Conservation (phyloP, 2,888 invertebrate species). For the Opisthograptis luteolata region DNA sequence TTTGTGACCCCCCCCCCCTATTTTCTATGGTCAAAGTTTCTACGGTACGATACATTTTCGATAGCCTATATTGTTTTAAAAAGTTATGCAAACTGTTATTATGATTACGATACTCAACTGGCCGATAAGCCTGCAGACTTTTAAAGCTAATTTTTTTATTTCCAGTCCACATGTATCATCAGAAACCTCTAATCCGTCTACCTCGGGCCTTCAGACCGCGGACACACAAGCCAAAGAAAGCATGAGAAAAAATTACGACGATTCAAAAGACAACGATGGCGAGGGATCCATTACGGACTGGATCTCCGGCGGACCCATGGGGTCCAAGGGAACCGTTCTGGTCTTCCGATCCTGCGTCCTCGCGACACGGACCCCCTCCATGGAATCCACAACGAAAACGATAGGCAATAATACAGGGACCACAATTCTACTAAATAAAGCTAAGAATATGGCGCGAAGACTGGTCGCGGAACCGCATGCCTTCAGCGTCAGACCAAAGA, state of each 20-base stretch:
- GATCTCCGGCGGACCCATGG: conserved; percentile 85
- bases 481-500: conserved; percentile 70
- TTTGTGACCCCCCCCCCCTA: no score
- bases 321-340: conserved; percentile 86
- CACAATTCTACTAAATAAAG: conserved; percentile 72
- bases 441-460: conserved; percentile 75
- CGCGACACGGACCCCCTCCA: conserved; percentile 73
- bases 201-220: conserved; percentile 68
- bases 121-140: background rate
- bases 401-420: conserved; percentile 74
- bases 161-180: conserved; percentile 81
- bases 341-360: conserved; percentile 88
- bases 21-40: no score
- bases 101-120: no score
- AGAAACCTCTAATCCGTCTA: conserved; percentile 75
- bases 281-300: conserved; percentile 75
- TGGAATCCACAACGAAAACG: conserved; percentile 74
- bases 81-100: no score
- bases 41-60: no score
- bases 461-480: conserved; percentile 73
- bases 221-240: conserved; percentile 56
- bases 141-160: conserved; percentile 28
- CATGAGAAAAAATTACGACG: conserved; percentile 75
- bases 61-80: no score
- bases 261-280: conserved; percentile 54